A percentile compares a stretch with the other conserved stretches of the same genome.
Evolutionary conservation across 2,113 vertebrate species (phyloP).

Genomic region (Laterallus jamaicensis): DNA sequence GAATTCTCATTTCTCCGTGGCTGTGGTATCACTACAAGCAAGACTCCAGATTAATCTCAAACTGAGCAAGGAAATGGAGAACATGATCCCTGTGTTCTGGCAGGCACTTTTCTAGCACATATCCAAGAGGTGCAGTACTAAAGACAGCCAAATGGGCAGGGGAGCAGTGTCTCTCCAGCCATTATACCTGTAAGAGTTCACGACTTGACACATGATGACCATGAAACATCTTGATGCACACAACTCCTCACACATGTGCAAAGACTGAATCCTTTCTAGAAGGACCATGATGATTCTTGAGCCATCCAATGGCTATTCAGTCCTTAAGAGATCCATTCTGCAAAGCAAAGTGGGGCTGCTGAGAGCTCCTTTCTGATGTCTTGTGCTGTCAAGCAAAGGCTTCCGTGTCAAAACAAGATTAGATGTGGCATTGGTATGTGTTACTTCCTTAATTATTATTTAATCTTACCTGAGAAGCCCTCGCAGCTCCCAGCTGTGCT

Average conservation of each 20-base stretch:
- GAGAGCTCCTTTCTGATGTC: not conserved
- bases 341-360: not conserved
- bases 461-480: not conserved
- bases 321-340: not conserved
- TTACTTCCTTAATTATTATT: not conserved
- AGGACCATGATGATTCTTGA: not conserved
- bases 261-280: not conserved
- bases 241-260: not conserved
- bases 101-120: not conserved
- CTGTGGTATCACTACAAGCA: not conserved
- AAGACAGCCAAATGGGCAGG: not conserved
- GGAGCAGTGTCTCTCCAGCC: not conserved
- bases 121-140: not conserved
- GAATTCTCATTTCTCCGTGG: not conserved
- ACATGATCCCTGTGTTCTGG: not conserved
- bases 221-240: not conserved
- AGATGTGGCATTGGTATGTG: not conserved
- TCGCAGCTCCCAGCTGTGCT: not conserved
- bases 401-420: not conserved
- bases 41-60: not conserved
- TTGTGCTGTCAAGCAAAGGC: not conserved
- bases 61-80: not conserved
- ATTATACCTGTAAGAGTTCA: fast-evolving
- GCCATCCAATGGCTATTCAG: not conserved
- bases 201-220: not conserved